phyloP scores from a whole-genome alignment of 1,140 invertebrate genomes.

The Cotesia typhae region DNA sequence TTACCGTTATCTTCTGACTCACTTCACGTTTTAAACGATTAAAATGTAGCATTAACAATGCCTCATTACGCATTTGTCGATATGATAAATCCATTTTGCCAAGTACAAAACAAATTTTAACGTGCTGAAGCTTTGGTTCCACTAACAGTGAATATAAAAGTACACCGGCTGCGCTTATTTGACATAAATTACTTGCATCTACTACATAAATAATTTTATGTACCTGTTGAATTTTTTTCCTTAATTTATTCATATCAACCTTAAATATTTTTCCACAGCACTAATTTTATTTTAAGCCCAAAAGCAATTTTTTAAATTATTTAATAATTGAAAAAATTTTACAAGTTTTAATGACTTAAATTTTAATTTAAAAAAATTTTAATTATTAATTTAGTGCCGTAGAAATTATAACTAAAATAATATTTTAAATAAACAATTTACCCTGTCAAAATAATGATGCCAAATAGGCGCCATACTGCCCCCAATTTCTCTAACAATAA shows the following conservation, averaged over 20 bases:
- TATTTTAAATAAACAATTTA: constrained; percentile 45
- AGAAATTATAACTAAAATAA: too few species aligned
- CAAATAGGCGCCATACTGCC: constrained; percentile 82
- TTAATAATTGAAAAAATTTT: constrained; percentile 8
- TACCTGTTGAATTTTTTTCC: constrained; percentile 40
- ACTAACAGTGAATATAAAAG: constrained; percentile 78
- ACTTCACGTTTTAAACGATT: constrained; percentile 73
- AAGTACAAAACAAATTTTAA: constrained; percentile 77
- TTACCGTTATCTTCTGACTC: constrained; percentile 71
- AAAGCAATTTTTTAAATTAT: constrained; percentile 11
- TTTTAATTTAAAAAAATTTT: too few species aligned
- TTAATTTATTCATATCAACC: constrained; percentile 3
- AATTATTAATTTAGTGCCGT: too few species aligned
- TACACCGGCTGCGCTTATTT: constrained; percentile 82
- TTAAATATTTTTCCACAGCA: background rate
- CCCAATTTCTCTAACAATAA: constrained; percentile 74
- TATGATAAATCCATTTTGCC: constrained; percentile 86
- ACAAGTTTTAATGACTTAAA: background rate
- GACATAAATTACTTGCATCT: constrained; percentile 81
- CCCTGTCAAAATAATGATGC: constrained; percentile 75
- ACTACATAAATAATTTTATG: constrained; percentile 79
- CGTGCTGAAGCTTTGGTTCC: constrained; percentile 71
- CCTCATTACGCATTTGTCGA: constrained; percentile 83
- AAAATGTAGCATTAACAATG: constrained; percentile 80
- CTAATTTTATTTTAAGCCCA: background rate